Percentiles rank a stretch among this genome's conserved stretches.
Conservation (phyloP, 2,888 invertebrate genomes). For the Plagodis pulveraria region DNA sequence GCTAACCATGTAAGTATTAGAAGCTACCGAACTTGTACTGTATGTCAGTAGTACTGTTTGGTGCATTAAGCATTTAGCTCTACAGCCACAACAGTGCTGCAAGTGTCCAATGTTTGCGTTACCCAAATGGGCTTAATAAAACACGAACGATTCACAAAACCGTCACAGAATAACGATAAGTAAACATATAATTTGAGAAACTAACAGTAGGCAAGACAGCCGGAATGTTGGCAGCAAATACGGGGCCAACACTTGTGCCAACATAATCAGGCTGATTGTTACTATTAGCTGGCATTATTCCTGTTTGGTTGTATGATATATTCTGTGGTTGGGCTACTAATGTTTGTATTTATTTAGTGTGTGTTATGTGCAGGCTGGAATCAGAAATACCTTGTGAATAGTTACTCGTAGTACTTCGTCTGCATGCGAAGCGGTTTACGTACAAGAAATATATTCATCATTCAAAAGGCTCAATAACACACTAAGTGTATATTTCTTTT, state of each 20-base stretch:
- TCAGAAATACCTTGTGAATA: too few species aligned
- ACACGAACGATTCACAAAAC: slow-evolving; percentile 32
- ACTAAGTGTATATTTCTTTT: too few species aligned
- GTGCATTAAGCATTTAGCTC: too few species aligned
- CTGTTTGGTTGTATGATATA: not conserved
- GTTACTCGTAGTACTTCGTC: too few species aligned
- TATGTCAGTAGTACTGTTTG: too few species aligned
- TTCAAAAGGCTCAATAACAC: too few species aligned
- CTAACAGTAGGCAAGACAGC: slow-evolving; percentile 40
- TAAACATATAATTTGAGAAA: slow-evolving; percentile 57
- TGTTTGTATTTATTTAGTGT: slow-evolving; percentile 29
- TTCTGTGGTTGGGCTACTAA: slow-evolving; percentile 25
- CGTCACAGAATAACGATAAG: slow-evolving; percentile 57
- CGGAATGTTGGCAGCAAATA: slow-evolving; percentile 52
- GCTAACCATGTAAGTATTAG: too few species aligned
- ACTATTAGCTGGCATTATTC: slow-evolving; percentile 29
- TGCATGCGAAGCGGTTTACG: too few species aligned
- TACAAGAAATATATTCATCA: too few species aligned
- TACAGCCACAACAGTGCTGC: too few species aligned
- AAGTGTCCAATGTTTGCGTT: slow-evolving; percentile 22
- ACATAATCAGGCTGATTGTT: slow-evolving; percentile 68
- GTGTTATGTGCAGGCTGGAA: not conserved
- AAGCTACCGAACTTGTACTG: too few species aligned
- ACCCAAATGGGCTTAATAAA: slow-evolving; percentile 29
- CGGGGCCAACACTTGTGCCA: slow-evolving; percentile 61